Evolutionary conservation across 2,113 vertebrate species (phyloP), one percentile per base, ranked within the genome.

Genomic region (Muntiacus reevesi): DNA sequence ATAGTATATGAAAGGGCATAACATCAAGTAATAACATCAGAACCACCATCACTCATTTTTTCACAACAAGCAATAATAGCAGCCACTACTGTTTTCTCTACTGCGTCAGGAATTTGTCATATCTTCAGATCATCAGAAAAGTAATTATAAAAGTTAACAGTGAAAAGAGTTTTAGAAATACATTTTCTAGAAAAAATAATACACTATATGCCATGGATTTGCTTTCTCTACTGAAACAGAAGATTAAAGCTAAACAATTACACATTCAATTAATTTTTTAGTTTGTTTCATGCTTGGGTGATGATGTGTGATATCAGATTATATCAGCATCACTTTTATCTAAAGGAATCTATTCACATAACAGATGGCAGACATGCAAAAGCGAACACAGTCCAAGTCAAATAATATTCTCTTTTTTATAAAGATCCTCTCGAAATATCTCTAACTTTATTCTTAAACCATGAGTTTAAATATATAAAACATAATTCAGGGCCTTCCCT

Each of bases 231-330:
- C 13, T 94, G 52, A 98, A 95, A 96, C 0, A 71, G 83, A 96
- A 97, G 52, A 60, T 82, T 95, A 97, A 84, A 62, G 67, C 5
- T 16, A 97, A 98, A 94, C 40, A 98, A 96, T 97, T 98, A 98
- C 50, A 95, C 10, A 85, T 17, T 15, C 16, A 52, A 95, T 99
- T 97, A 96, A 98, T 98, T 97, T 98, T 99, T 98, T 91, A 99
- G 96, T 97, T 93, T 91, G 52, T 16, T 92, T 97, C 96, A 98
- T 4, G 28, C 92, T 89, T 97, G 96, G 62, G 47, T 95, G 90
- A 95, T 97, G 96, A 89, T 95, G 96, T 97, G 55, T 94, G 88
- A 71, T 74, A 98, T 94, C 81, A 88, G 76, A 89, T 95, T 90
- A 78, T 95, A 98, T 89, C 97, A 95, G 64, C 52, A 95, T 86